Evolutionary conservation across 92 coral and sea anemone species (phyloP), one percentile per base, ranked within the genome.

Genomic region (Paramuricea clavata): DNA sequence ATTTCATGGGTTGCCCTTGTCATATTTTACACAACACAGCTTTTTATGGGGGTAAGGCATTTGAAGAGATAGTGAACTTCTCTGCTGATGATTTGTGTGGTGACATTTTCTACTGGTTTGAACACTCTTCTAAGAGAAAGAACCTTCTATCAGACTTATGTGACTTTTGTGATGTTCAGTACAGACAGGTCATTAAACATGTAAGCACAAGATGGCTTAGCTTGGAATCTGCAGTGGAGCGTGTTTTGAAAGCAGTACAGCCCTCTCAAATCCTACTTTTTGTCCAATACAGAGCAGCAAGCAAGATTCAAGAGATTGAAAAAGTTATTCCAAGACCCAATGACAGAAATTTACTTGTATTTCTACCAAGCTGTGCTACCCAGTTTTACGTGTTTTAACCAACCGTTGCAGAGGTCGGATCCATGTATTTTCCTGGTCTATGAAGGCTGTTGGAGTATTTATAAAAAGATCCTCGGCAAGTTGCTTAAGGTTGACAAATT

Each of bases 91-190:
- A 89, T 84, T 15, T 89, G 92, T 87, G 80, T 32, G 61, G 85
- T 83, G 92, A 89, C 82, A 49, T 85, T 50, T 89, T 89, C 92
- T 89, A 83, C 88, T 83, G 92, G 85, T 89, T 89, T 69, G 88
- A 89, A 81, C 85, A 89, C 84, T 82, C 83, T 86, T 82, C 88
- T 67, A 88, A 75, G 85, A 88, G 85, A 83, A 88, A 88, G 72
- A 72, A 72, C 16, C 54, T 60, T 6, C 23, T 72, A 43, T 78
- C 86, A 64, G 61, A 79, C 25, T 89, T 67, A 74, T 89, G 92
- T 85, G 89, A 89, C 82, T 89, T 89, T 87, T 89, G 83, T 59
- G 87, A 74, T 65, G 74, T 87, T 33, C 71, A 77, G 50, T 83
- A 89, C 89, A 79, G 86, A 26, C 85, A 89, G 19, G 86, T 78